These are phyloP conservation scores for Onychomys arenicola DNA, from an alignment of 2,797 vertebrate genomes.

Conservation along the genomic window DNA sequence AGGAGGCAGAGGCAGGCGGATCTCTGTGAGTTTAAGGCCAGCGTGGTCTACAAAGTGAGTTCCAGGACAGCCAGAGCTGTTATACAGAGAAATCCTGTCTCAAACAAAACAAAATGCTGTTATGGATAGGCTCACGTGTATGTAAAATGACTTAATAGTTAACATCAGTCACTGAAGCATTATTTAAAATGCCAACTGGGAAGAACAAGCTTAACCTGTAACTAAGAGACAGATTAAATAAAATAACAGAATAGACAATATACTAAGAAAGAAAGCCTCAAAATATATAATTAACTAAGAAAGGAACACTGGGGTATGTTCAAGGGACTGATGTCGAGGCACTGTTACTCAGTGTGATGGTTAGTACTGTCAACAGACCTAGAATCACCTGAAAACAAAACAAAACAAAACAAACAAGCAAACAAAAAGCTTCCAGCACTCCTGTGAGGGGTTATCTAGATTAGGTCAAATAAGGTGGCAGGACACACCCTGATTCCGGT, in stretches of 20 bases:
- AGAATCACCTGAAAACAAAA: not conserved
- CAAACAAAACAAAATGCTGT: not conserved
- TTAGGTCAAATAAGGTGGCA: not conserved
- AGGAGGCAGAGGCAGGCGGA: not conserved
- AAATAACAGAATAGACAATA: not conserved
- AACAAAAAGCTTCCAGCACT: not conserved
- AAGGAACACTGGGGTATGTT: not conserved
- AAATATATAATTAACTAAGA: not conserved
- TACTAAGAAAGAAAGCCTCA: not conserved
- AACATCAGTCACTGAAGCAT: constrained; percentile 9
- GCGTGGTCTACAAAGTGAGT: not conserved
- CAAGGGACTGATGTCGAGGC: not conserved
- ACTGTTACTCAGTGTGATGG: not conserved
- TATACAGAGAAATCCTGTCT: not conserved
- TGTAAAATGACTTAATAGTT: constrained; percentile 25
- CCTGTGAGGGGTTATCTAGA: not conserved
- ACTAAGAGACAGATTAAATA: constrained; percentile 16
- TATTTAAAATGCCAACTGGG: constrained; percentile 20
- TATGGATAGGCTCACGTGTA: not conserved
- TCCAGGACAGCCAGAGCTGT: not conserved
- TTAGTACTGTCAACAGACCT: not conserved
- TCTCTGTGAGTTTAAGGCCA: not conserved
- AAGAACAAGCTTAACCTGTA: not conserved
- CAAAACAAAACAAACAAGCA: not conserved
- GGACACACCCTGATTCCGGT: not conserved